Conservation (phyloP, 2,113 vertebrate species). For the Oceanodroma tethys region DNA sequence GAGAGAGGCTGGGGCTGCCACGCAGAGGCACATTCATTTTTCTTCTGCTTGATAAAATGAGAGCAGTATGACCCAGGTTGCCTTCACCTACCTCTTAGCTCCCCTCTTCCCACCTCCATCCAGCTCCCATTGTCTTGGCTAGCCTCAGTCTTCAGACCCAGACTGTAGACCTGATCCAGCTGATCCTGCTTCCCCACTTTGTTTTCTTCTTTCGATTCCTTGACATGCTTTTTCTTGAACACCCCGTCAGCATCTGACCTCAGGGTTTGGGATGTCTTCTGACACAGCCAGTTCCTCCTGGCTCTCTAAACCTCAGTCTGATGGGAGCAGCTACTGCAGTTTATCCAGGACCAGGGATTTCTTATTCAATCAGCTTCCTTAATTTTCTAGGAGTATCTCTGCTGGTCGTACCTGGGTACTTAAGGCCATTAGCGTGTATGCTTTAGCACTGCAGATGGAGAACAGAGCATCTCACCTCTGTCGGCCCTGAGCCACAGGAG, state of each 20-base stretch:
- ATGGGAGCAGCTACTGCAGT: neutral
- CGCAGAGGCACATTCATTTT: neutral
- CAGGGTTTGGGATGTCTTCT: neutral
- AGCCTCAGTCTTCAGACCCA: neutral
- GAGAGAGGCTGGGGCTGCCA: neutral
- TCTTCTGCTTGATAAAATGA: neutral
- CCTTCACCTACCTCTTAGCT: neutral
- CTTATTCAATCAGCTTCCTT: neutral
- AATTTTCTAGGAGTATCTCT: neutral
- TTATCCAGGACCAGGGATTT: neutral
- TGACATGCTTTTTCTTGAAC: neutral
- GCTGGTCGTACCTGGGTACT: neutral
- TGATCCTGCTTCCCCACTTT: neutral
- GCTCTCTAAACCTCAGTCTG: neutral
- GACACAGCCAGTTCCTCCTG: neutral
- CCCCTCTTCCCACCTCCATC: neutral
- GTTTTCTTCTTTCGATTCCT: neutral
- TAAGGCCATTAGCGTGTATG: fast-evolving
- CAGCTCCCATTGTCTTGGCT: neutral
- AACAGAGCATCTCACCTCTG: fast-evolving
- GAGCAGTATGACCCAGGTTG: neutral
- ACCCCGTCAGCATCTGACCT: neutral
- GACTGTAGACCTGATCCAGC: neutral
- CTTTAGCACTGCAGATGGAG: neutral
- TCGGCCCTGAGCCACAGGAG: neutral